Evolutionary conservation across 2,888 invertebrate genomes (phyloP), one percentile per base, ranked within the genome.

Genomic region (Drosophila multiciliata): DNA sequence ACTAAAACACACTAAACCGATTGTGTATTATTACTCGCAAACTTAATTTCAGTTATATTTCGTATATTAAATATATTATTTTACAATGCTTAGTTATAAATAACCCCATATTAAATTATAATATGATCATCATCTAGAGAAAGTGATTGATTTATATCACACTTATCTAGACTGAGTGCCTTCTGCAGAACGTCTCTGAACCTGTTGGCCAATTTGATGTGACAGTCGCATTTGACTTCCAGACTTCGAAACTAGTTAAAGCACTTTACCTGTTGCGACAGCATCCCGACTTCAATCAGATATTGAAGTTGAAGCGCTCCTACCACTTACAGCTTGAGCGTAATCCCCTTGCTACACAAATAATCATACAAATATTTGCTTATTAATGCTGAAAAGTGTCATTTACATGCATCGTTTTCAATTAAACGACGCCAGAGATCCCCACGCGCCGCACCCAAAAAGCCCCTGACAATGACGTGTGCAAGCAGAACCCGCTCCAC

Each of bases 341-440:
- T 87, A 87, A 87, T 87, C 88, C 87, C 75, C 64, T 67, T 49
- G 67, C 87, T 74, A 78, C 87, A 81, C 78, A 81, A 89, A 87
- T 87, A 87, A 87, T 85, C 87, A 78, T 80, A 88, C 90, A 90
- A 88, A 90, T 88, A 88, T 90, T 90, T 90, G 87, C 87, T 88
- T 90, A 88, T 88, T 88, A 88, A 88, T 89, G 90, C 90, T 90
- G 90, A 89, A 89, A 89, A 89, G 90, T 89, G 90, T 86, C 90
- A 90, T 88, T 89, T 90, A 89, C 89, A 89, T 89, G 90, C 88
- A 88, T 89, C 87, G 90, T 87, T 87, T 88, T 87, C 87, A 87
- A 87, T 87, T 87, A 87, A 87, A 87, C 88, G 90, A 87, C 87
- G 87, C 90, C 86, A 82, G 53, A 69, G 85, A 75, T 74, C 70